These are phyloP conservation scores for Eupithecia pulchellata DNA, from an alignment of 2,888 invertebrate genomes.

Conservation along the genomic window DNA sequence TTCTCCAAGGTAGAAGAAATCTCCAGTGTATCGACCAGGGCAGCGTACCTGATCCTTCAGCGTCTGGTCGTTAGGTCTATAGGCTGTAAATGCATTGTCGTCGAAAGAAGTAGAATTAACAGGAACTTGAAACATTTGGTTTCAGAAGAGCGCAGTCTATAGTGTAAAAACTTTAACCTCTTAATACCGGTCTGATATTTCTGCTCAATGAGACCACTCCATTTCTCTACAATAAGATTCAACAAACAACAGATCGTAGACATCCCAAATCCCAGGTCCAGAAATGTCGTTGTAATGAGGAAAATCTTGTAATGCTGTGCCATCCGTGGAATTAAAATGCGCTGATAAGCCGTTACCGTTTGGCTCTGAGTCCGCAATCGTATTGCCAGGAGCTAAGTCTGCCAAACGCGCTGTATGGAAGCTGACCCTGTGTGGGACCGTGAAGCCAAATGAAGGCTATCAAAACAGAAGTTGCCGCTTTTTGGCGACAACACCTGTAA, in stretches of 20 bases:
- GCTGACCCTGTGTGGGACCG: conserved; percentile 50
- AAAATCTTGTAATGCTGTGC: conserved; percentile 51
- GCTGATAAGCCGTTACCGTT: conserved; percentile 60
- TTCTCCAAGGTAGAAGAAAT: too few species aligned
- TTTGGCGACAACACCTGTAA: conserved; percentile 57
- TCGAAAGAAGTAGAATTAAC: too few species aligned
- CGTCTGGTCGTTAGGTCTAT: too few species aligned
- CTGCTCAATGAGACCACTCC: neutral
- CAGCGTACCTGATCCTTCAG: too few species aligned
- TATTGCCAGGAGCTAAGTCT: conserved; percentile 64
- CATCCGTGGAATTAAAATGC: conserved; percentile 60
- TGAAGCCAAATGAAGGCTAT: conserved; percentile 69
- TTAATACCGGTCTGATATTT: neutral
- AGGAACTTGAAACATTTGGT: too few species aligned
- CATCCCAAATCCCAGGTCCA: conserved; percentile 7
- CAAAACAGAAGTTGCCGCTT: conserved; percentile 55
- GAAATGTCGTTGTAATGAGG: conserved; percentile 13
- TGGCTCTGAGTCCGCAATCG: conserved; percentile 57
- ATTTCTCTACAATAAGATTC: neutral
- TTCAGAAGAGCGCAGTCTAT: too few species aligned
- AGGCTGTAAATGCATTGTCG: too few species aligned
- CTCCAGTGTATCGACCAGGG: too few species aligned
- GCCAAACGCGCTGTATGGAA: conserved; percentile 69
- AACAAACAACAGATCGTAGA: neutral
- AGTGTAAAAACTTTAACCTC: neutral